A percentile compares a stretch with the other conserved stretches of the same genome.
Conservation (phyloP, 2,888 invertebrate species). For the Chaitophorus viminalis region DNA sequence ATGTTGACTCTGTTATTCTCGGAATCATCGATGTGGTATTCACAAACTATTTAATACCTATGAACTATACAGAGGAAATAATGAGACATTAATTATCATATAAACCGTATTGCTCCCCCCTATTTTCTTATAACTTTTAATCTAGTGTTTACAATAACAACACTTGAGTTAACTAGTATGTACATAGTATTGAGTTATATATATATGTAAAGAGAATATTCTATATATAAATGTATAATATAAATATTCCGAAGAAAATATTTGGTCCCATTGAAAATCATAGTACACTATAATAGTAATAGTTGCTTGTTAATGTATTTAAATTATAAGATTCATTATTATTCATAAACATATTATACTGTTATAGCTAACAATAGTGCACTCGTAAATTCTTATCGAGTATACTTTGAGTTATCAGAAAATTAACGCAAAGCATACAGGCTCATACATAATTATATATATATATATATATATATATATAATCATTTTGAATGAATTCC, state of each 20-base stretch:
- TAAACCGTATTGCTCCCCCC: no score
- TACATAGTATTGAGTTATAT: background rate
- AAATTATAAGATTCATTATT: background rate
- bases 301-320: background rate
- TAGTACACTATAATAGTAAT: background rate
- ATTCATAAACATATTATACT: background rate
- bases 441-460: background rate
- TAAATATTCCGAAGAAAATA: background rate
- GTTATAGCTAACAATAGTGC: background rate
- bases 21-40: no score
- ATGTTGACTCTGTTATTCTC: no score
- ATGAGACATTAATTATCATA: no score
- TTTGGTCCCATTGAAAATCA: background rate
- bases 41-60: no score
- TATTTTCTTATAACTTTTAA: no score
- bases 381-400: background rate
- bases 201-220: no score
- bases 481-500: background rate
- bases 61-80: no score
- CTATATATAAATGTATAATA: background rate
- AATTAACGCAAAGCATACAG: background rate
- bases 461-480: no score
- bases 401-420: background rate
- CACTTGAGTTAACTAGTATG: background rate
- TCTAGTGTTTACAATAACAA: background rate